Base-by-base conservation (phyloP, 2,888 invertebrate species). In the Sarcophaga carnaria region DNA sequence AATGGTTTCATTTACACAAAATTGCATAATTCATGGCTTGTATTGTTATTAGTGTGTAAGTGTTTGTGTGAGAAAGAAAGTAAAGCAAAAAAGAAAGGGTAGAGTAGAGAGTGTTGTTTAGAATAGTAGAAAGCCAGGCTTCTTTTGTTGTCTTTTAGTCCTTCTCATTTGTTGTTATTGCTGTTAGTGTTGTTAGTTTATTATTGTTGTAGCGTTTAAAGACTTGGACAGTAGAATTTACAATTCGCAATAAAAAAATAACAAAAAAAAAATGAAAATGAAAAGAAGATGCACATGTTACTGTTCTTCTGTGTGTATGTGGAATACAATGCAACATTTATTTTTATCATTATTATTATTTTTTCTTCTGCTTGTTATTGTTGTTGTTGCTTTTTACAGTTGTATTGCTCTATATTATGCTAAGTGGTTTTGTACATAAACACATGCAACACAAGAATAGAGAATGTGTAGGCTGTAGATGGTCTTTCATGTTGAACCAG, bases 11-110 rank as follows among this genome's bases (percentile, higher is more conserved):
- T 87, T 87, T 87, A 79, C 81, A 87, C 87, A 85, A 79, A 87
- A 87, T 82, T 87, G 87, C 87, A 87, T 87, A 84, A 87, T 87
- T 87, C 87, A 87, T 87, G 81, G 75, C 62, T 67, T 80, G 74
- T 75, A 83, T 78, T 83, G 77, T 71, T 83, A 54, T 77, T 20
- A 22, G 3, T 81, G 47, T 54, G 8, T 67, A 8, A 69, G 37
- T 69, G 59, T 75, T 12, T 63, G 27, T 69, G 12, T 47, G n/a
- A n/a, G 12, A 37, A n/a, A 45, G 20, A 14, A 54, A 59, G 25
- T 25, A 3, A n/a, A 25, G 27, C 20, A 27, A n/a, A n/a, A 49
- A 49, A 49, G 14, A 49, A 0, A 60, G 71, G 14, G 54, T 14
- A 54, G 17, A 54, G 54, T 54, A 14, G 66, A 64, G 64, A 66